phyloP scores from a whole-genome alignment of 2,888 invertebrate genomes.

The Pyrrhia umbra region DNA sequence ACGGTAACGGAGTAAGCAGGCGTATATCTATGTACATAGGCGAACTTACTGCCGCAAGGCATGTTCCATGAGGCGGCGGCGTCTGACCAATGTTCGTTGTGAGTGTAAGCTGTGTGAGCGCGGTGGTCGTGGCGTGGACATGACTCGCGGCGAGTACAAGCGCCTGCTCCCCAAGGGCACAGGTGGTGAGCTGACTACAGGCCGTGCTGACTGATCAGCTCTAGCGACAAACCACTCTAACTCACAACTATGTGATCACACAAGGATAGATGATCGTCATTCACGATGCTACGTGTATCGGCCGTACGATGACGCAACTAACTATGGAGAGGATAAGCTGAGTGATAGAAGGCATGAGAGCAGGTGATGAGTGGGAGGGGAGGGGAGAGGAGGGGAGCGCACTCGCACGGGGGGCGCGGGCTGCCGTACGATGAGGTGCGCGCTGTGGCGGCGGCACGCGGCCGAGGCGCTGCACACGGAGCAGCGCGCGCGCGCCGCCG shows the following conservation, averaged over 20 bases:
- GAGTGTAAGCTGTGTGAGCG: no score
- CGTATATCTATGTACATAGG: no score
- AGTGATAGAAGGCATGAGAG: slow-evolving; percentile 3
- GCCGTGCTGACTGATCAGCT: background rate
- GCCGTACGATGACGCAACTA: slow-evolving; percentile 17
- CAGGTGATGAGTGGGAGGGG: slow-evolving; percentile 28
- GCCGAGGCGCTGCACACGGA: slow-evolving; percentile 78
- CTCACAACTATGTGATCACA: slow-evolving; percentile 28
- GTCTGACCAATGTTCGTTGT: no score
- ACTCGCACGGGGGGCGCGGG: slow-evolving; percentile 68
- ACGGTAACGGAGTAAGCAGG: no score
- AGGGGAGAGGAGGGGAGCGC: slow-evolving; percentile 54
- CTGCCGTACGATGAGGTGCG: slow-evolving; percentile 78
- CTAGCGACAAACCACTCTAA: slow-evolving; percentile 24
- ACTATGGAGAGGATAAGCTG: slow-evolving; percentile 22
- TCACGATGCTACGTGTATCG: slow-evolving; percentile 10
- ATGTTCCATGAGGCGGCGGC: no score
- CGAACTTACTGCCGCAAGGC: no score
- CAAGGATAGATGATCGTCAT: slow-evolving; percentile 25
- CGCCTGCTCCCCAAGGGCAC: no score
- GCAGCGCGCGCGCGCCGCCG: slow-evolving; percentile 77
- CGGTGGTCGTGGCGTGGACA: no score
- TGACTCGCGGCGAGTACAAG: no score
- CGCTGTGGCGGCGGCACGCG: slow-evolving; percentile 83
- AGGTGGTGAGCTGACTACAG: background rate